Evolutionary conservation across 1,140 invertebrate genomes (phyloP).

Genomic region (Drosophila fuyamai): DNA sequence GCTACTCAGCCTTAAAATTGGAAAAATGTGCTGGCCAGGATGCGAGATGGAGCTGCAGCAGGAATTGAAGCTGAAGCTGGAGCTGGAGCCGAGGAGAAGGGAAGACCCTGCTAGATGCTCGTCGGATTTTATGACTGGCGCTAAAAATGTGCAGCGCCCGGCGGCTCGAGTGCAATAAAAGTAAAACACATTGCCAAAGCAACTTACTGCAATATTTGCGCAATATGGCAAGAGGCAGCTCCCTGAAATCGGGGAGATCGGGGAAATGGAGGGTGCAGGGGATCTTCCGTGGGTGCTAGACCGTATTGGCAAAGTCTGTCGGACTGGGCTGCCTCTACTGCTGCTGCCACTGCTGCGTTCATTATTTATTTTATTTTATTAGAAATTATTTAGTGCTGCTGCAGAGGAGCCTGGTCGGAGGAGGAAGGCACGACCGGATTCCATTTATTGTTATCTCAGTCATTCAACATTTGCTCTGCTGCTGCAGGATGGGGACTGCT

Average conservation of each 20-base stretch:
- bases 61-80: slow-evolving; percentile 8
- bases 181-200: slow-evolving; percentile 83
- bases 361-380: slow-evolving; percentile 84
- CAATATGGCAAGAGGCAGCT: slow-evolving; percentile 61
- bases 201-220: slow-evolving; percentile 81
- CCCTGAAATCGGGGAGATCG: not conserved
- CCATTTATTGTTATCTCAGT: slow-evolving; percentile 79
- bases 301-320: slow-evolving; percentile 36
- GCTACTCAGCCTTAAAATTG: slow-evolving; percentile 82
- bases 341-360: slow-evolving; percentile 55
- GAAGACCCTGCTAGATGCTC: slow-evolving; percentile 45
- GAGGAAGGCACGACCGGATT: slow-evolving; percentile 53
- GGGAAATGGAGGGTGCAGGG: not conserved
- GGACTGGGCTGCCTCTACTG: slow-evolving; percentile 3
- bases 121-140: slow-evolving; percentile 78
- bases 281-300: slow-evolving; percentile 34
- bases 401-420: slow-evolving; percentile 9
- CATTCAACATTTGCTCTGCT: slow-evolving; percentile 62
- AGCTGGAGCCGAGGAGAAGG: not conserved
- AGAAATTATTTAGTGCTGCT: slow-evolving; percentile 81
- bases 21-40: slow-evolving; percentile 71
- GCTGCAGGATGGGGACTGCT: not conserved
- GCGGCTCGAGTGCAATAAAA: slow-evolving; percentile 80
- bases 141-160: slow-evolving; percentile 80
- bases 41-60: slow-evolving; percentile 1